A percentile compares a stretch with the other conserved stretches of the same genome.
phyloP scores from a whole-genome alignment of 1,140 invertebrate species.

The Lasioglossum albipes region DNA sequence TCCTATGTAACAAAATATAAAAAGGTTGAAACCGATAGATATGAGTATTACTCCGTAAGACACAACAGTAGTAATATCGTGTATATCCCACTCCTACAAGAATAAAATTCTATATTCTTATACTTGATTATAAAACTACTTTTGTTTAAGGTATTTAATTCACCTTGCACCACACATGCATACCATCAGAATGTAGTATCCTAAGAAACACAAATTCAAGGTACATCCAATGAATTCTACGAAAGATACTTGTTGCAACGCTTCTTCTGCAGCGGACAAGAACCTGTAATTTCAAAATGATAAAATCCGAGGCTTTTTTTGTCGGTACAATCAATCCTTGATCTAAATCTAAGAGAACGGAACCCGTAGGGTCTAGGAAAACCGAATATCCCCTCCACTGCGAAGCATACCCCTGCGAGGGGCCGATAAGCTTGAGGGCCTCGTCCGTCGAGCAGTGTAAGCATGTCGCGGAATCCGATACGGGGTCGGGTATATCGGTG shows the following conservation, averaged over 20 bases:
- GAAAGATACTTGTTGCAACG: conserved; percentile 56
- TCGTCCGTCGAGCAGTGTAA: too few species aligned
- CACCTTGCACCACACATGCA: not conserved
- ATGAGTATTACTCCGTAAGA: conserved; percentile 48
- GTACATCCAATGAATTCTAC: conserved; percentile 56
- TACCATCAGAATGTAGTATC: conserved; percentile 54
- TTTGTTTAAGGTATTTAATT: not conserved
- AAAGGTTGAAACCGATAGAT: conserved; percentile 63
- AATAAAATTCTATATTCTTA: not conserved
- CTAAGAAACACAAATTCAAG: conserved; percentile 49
- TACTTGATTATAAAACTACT: not conserved
- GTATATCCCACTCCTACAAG: conserved; percentile 55
- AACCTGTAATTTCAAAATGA: conserved; percentile 42
- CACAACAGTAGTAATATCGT: conserved; percentile 18
- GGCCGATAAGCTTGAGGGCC: too few species aligned
- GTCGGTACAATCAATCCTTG: too few species aligned
- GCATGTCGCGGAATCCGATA: too few species aligned
- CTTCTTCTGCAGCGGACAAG: conserved; percentile 20
- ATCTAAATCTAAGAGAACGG: too few species aligned
- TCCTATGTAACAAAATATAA: conserved; percentile 67
- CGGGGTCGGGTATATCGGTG: too few species aligned
- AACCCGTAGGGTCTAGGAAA: too few species aligned
- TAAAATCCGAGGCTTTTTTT: not conserved
- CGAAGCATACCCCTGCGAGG: too few species aligned
- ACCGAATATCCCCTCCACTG: too few species aligned